Evolutionary conservation across 1,140 invertebrate genomes (phyloP).

Genomic region (Tetragnatha versicolor): DNA sequence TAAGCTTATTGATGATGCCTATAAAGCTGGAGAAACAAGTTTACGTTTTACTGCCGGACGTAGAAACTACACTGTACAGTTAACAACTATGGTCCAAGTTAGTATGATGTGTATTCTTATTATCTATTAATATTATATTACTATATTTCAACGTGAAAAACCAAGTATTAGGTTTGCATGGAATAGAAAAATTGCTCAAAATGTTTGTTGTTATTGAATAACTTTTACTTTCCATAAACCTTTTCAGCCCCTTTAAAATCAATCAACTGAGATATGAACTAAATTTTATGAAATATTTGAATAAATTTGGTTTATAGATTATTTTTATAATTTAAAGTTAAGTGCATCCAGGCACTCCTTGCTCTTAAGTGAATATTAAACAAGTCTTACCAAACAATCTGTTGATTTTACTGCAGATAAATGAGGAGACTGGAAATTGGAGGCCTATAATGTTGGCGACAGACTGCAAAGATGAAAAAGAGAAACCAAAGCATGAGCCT

Average conservation of each 20-base stretch:
- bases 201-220: no score
- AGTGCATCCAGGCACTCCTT: not conserved
- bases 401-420: constrained; percentile 64
- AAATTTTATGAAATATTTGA: no score
- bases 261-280: no score
- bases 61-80: constrained; percentile 80
- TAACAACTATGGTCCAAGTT: constrained; percentile 78
- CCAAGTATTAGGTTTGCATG: no score
- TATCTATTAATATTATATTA: no score
- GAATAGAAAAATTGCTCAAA: no score
- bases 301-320: not conserved
- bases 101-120: not conserved
- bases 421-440: constrained; percentile 82
- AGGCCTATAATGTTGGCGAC: constrained; percentile 82
- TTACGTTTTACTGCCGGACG: constrained; percentile 78
- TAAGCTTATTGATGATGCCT: constrained; percentile 83
- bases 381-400: not conserved
- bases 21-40: constrained; percentile 77
- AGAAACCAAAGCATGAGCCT: constrained; percentile 22
- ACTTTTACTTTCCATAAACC: no score
- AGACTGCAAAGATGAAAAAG: constrained; percentile 62
- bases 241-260: no score
- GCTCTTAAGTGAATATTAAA: not conserved
- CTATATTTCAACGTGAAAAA: no score
- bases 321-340: not conserved